A percentile compares a stretch with the other conserved stretches of the same genome.
Conservation (phyloP, 2,797 vertebrate genomes). For the Sebastes alutus region DNA sequence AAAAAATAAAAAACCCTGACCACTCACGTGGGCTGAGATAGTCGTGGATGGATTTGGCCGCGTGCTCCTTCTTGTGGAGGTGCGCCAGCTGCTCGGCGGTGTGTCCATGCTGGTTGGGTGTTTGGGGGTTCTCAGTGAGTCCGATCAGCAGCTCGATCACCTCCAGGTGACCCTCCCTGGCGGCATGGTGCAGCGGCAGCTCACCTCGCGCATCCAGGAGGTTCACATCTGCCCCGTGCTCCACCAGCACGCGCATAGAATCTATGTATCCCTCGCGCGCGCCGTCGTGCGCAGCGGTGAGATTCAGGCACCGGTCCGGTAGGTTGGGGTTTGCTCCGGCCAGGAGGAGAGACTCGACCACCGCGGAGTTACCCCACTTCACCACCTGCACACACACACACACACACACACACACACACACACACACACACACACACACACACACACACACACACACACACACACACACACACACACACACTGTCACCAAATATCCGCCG, state of each 20-base stretch:
- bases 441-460: too few species aligned
- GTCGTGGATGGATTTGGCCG: constrained; percentile 77
- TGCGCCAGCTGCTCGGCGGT: constrained; percentile 67
- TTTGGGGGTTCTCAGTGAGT: constrained; percentile 73
- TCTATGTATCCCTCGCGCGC: constrained; percentile 91
- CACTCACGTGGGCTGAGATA: constrained; percentile 24
- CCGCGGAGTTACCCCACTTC: constrained; percentile 82
- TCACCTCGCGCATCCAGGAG: constrained; percentile 86
- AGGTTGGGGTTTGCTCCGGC: constrained; percentile 86
- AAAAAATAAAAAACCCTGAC: background rate
- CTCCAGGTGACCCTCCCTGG: constrained; percentile 85
- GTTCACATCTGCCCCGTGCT: constrained; percentile 86
- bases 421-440: background rate
- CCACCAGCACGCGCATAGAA: constrained; percentile 85
- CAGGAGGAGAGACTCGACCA: constrained; percentile 82
- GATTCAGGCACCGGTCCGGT: constrained; percentile 82
- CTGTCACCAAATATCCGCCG: too few species aligned
- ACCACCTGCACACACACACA: constrained; percentile 82
- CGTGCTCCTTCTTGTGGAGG: constrained; percentile 62
- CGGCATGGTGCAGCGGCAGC: constrained; percentile 91
- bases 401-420: background rate
- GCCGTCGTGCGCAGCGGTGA: constrained; percentile 91
- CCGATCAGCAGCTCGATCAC: constrained; percentile 84
- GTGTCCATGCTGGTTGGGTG: constrained; percentile 36
- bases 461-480: too few species aligned